A percentile compares a stretch with the other conserved stretches of the same genome.
phyloP scores from a whole-genome alignment of 2,113 vertebrate genomes.

The Hemicordylus capensis region DNA sequence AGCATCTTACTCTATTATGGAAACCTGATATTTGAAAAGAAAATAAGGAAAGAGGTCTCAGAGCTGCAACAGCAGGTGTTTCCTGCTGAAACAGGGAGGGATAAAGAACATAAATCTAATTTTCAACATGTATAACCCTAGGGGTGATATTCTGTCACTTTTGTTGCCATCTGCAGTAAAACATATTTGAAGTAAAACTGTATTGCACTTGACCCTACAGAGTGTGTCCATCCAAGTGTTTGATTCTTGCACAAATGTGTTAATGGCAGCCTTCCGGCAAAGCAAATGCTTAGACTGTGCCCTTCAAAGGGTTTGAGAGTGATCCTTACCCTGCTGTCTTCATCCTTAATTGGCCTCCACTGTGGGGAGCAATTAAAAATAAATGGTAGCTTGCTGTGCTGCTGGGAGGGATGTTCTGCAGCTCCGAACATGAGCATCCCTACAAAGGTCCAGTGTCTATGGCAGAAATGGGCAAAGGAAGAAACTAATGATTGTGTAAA shows the following conservation, averaged over 20 bases:
- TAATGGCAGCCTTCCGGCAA: conserved; percentile 68
- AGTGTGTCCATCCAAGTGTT: conserved; percentile 55
- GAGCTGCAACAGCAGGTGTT: conserved; percentile 72
- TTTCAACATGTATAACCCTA: conserved; percentile 71
- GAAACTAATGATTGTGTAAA: background rate
- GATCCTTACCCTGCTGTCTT: conserved; percentile 74
- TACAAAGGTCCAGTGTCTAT: conserved; percentile 12
- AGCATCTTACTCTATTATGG: conserved; percentile 32
- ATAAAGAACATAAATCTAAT: conserved; percentile 69
- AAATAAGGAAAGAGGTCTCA: conserved; percentile 63
- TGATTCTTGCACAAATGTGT: conserved; percentile 71
- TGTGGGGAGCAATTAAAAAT: conserved; percentile 76
- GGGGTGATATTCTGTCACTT: conserved; percentile 68
- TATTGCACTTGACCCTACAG: conserved; percentile 66
- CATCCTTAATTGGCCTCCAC: conserved; percentile 77
- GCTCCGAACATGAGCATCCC: conserved; percentile 28
- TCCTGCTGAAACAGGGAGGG: conserved; percentile 60
- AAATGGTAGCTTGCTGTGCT: conserved; percentile 73
- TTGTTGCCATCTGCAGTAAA: conserved; percentile 72
- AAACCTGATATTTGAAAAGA: conserved; percentile 62
- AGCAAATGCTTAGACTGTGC: conserved; percentile 71
- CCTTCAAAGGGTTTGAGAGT: conserved; percentile 70
- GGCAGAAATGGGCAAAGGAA: background rate
- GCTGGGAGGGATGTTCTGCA: conserved; percentile 54
- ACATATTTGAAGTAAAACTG: conserved; percentile 60